Evolutionary conservation across 2,113 vertebrate species (phyloP), one percentile per base, ranked within the genome.

Genomic region (Pterocles gutturalis): DNA sequence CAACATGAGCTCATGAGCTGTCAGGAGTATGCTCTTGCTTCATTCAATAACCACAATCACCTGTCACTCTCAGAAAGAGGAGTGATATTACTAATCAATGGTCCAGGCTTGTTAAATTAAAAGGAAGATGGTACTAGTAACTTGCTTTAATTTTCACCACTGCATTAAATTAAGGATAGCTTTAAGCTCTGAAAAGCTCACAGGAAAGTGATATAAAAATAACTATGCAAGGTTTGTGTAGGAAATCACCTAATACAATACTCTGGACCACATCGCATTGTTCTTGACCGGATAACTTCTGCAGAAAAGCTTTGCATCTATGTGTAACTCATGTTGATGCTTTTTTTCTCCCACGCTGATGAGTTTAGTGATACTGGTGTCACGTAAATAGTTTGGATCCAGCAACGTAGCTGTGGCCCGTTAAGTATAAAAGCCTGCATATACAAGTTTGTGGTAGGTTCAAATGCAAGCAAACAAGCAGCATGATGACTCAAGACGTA

Each of bases 181-280:
- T 80, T 81, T 58, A 71, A 54, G 43, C 51, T 78, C 86, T 51
- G 43, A 58, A 38, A 70, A 81, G 22, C 48, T 57, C 34, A 41
- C 61, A 65, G 90, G 77, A 87, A 96, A 94, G n/a, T n/a, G 72
- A n/a, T 64, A 43, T 41, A 71, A 95, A 96, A 93, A 71, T 70
- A 85, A 34, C 62, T 65, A 9, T 1, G 4, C 28, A 34, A 78
- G 17, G 54, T 78, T 87, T 67, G 58, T 11, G 7, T 93, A 79
- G 90, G 88, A 92, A 87, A 83, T 90, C 64, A 55, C 55, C 20
- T 71, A 17, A 36, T 64, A 84, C 80, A 93, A 65, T 92, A 60
- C 64, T 64, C 22, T 67, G 55, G 55, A 75, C 51, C 29, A 5
- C 24, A 34, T 8, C 11, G 3, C 79, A 92, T 96, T 90, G 85